A percentile compares a stretch with the other conserved stretches of the same genome.
Conservation (phyloP, 2,113 vertebrate genomes). For the Stomatorhinus ivindoensis region DNA sequence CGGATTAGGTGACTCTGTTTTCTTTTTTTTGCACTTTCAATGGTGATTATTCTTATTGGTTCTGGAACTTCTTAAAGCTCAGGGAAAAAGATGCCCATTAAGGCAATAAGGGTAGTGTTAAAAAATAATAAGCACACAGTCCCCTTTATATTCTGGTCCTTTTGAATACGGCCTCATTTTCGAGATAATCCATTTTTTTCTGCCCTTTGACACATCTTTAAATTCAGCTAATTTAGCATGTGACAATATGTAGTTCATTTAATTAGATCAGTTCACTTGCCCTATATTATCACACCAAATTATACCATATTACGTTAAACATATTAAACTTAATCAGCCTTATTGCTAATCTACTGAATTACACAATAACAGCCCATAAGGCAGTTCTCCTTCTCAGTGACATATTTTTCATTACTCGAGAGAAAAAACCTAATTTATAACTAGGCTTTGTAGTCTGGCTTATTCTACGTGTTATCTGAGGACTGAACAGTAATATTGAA, state of each 20-base stretch:
- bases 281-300: not conserved
- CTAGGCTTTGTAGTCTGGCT: not conserved
- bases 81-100: not conserved
- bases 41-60: not conserved
- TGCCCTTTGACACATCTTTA: not conserved
- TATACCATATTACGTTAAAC: not conserved
- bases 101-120: not conserved
- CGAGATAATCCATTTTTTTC: not conserved
- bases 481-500: not conserved
- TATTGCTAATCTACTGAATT: not conserved
- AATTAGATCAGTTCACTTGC: constrained; percentile 14
- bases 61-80: not conserved
- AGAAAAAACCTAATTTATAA: not conserved
- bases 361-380: not conserved
- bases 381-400: not conserved
- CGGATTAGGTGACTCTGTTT: not conserved
- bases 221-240: not conserved
- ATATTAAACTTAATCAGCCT: not conserved
- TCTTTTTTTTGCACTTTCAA: not conserved
- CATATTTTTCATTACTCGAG: not conserved
- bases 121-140: not conserved
- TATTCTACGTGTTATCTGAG: not conserved
- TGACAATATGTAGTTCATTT: constrained; percentile 14
- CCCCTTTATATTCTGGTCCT: not conserved
- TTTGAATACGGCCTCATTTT: not conserved